Base-by-base conservation (phyloP, 2,888 invertebrate genomes). In the Bedellia somnulentella region DNA sequence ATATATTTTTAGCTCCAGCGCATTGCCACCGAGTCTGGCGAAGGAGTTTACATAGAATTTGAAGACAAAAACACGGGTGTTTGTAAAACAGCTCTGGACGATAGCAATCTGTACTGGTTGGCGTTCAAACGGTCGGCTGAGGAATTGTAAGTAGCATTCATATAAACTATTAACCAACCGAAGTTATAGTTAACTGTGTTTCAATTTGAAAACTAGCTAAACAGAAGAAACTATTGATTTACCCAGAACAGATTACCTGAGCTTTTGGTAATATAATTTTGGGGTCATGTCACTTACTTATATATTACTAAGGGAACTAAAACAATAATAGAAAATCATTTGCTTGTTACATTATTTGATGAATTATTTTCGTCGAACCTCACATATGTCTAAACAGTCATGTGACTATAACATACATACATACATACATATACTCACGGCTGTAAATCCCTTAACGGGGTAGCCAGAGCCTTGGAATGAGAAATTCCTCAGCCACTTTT, bases 11-110 rank as follows among this genome's bases (percentile, higher is more conserved):
- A n/a, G n/a, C n/a, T n/a, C n/a, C n/a, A n/a, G n/a, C n/a, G n/a
- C n/a, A n/a, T n/a, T n/a, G n/a, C 85, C 40, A 46, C 56, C 4
- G 86, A 87, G 47, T 87, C 89, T 3, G 91, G 91, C 0, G 73
- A 78, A 4, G 84, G 79, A 5, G 83, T 89, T 15, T 75, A 75
- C 5, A 75, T 83, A 9, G 73, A 79, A 15, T 88, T 79, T 42
- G 49, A 73, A 3, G 79, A 83, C 44, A 85, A 82, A 43, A 79
- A 81, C 37, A 62, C 77, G 0, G 77, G 64, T 44, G 66, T 81
- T 9, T 58, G 71, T 15, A 70, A 78, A 1, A 86, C 89, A 0
- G 71, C 76, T 31, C 53, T 83, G 6, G 81, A 86, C 43, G 58
- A 73, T 1, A 57, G 66, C 3, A 88, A 89, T 56, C 67, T 68